Evolutionary conservation across 1,140 invertebrate species (phyloP), one percentile per base, ranked within the genome.

Genomic region (Dreissena polymorpha): DNA sequence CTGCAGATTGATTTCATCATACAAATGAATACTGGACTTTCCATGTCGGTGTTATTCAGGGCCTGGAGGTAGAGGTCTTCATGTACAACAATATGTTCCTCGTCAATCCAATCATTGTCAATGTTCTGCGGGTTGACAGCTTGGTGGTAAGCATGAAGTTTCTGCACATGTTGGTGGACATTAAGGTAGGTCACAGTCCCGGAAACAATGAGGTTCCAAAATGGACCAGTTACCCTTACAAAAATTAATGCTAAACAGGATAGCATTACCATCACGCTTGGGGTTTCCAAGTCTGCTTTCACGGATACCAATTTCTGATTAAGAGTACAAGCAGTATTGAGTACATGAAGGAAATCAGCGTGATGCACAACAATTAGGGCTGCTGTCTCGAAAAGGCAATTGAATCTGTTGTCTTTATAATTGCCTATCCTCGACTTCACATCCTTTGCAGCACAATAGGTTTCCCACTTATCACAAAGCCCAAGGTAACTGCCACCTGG

Each of bases 151-250:
- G 0, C 14, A 10, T 51, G 16, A 27, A 49, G 13, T 72, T 72
- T 53, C 14, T 18, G 21, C 21, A 53, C 16, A 53, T 72, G 21
- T 23, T 51, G 5, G 25, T 14, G 53, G 3, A 75, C 18, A 49
- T 75, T 6, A 14, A 63, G 25, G 29, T 75, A 63, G 7, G 21
- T 8, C 2, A 64, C 72, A 13, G 23, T 75, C 10, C 57, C 57
- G 25, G 10, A 63, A 16, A 60, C 49, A 16, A 64, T 21, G 6
- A 63, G 57, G 21, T 74, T 74, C 57, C 72, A 74, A 18, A 49
- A 74, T 27, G 53, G 72, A 10, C n/a, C 25, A 23, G 70, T 53
- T 14, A 72, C 8, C 18, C 55, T 72, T 18, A 69, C 16, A 29
- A 49, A 27, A 69, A 69, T 49, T 51, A 72, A 1, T n/a, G 14